Conservation (phyloP, 2,888 invertebrate genomes). For the Dione vanillae region DNA sequence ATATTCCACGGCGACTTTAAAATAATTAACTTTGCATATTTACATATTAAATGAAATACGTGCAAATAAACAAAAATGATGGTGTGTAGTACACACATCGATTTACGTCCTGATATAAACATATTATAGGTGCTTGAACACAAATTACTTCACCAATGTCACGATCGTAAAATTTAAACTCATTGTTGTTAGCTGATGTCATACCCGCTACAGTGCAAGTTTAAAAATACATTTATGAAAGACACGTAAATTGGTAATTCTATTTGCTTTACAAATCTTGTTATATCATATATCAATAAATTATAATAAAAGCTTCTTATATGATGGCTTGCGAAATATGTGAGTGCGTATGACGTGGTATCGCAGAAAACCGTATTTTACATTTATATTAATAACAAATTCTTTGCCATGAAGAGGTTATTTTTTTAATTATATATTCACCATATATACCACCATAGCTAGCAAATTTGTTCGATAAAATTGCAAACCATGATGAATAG, state of each 20-base stretch:
- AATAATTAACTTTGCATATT: background rate
- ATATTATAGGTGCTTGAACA: conserved; percentile 8
- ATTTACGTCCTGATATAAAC: background rate
- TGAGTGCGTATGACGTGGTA: conserved; percentile 24
- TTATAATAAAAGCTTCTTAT: conserved; percentile 31
- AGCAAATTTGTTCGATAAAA: conserved; percentile 12
- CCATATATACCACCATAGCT: conserved; percentile 24
- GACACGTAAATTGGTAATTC: background rate
- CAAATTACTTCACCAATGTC: conserved; percentile 12
- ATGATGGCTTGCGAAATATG: conserved; percentile 36
- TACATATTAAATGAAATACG: too few relatives aligned
- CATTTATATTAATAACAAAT: conserved; percentile 22
- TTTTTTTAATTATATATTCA: conserved; percentile 11
- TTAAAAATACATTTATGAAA: conserved; percentile 11
- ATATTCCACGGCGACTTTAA: background rate
- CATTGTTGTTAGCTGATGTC: conserved; percentile 18
- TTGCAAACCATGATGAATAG: conserved; percentile 33
- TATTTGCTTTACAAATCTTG: conserved; percentile 11
- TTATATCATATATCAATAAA: conserved; percentile 24
- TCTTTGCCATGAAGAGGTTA: conserved; percentile 21
- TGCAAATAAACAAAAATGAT: too few relatives aligned
- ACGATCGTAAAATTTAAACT: conserved; percentile 13
- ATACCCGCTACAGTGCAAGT: background rate
- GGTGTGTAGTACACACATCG: background rate
- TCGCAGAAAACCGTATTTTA: conserved; percentile 18